phyloP scores from a whole-genome alignment of 2,888 invertebrate genomes.

The Xestia xanthographa region DNA sequence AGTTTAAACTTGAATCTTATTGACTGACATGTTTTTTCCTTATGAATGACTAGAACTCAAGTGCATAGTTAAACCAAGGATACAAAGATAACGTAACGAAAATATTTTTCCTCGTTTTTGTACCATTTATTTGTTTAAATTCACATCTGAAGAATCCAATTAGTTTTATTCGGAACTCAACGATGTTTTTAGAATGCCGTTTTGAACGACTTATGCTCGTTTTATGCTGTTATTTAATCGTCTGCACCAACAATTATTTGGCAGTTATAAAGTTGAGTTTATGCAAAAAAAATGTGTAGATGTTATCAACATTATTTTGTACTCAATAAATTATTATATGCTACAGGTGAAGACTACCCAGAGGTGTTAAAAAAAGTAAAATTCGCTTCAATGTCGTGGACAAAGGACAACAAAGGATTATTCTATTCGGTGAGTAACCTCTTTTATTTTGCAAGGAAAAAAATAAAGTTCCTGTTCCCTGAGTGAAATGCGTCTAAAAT shows the following conservation, averaged over 20 bases:
- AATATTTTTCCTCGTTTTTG: background rate
- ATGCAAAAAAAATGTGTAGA: background rate
- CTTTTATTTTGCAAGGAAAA: background rate
- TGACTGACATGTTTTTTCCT: slow-evolving; percentile 5
- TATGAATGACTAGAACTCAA: background rate
- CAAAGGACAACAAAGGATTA: slow-evolving; percentile 97
- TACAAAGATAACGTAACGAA: background rate
- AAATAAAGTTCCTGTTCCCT: slow-evolving; percentile 7
- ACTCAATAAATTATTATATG: slow-evolving; percentile 4
- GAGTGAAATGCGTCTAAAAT: background rate
- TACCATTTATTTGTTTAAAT: background rate
- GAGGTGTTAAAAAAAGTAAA: slow-evolving; percentile 98
- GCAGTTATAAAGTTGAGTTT: background rate
- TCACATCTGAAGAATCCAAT: slow-evolving; percentile 3
- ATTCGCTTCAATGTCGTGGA: slow-evolving; percentile 98
- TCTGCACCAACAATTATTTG: background rate
- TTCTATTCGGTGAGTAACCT: slow-evolving; percentile 95
- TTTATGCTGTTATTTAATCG: slow-evolving; percentile 1
- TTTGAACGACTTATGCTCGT: background rate
- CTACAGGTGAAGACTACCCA: slow-evolving; percentile 94
- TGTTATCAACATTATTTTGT: background rate
- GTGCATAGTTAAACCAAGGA: background rate
- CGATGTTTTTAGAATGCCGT: background rate
- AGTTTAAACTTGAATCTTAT: background rate
- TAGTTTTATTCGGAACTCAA: background rate